Evolutionary conservation across 2,888 invertebrate genomes (phyloP), one percentile per base, ranked within the genome.

Genomic region (Fabriciana adippe): DNA sequence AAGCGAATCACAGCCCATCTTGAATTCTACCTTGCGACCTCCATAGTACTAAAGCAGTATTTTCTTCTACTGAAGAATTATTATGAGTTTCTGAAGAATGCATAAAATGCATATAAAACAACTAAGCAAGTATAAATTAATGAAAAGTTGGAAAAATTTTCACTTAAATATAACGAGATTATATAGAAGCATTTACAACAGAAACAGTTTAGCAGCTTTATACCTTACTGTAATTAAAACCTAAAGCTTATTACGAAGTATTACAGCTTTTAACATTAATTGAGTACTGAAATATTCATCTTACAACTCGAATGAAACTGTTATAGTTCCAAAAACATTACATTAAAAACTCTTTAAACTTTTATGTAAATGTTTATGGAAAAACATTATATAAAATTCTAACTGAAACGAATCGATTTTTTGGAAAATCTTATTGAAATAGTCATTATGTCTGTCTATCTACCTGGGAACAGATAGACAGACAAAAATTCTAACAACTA

Each of bases 191-290:
- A 48, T 59, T 55, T 55, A 47, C 64, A 55, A 35, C 45, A 50
- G 64, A 59, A 68, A 68, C 55, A 60, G 57, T 68, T 68, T 57
- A 48, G 60, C 59, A 41, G 64, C 48, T 50, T 64, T 64, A 60
- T 57, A 48, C 18, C 68, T n/a, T 35, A 63, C 53, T 54, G 50
- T 64, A 68, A 68, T 68, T 64, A 64, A 68, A 68, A 68, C 59
- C 55, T 53, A 59, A 67, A 67, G 54, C 67, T 67, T 55, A 68
- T 68, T 59, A 68, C 31, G 57, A 59, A 50, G 55, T 64, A 31
- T 53, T 67, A 53, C 31, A 51, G 63, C 54, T 68, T 64, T 41
- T 55, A 21, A 64, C 60, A n/a, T 55, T 64, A 64, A 64, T 51
- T 60, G 41, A 21, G 26, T 64, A 60, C 55, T 64, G 47, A 45